Base-by-base conservation (phyloP, 2,113 vertebrate species). In the Dasyornis broadbenti region DNA sequence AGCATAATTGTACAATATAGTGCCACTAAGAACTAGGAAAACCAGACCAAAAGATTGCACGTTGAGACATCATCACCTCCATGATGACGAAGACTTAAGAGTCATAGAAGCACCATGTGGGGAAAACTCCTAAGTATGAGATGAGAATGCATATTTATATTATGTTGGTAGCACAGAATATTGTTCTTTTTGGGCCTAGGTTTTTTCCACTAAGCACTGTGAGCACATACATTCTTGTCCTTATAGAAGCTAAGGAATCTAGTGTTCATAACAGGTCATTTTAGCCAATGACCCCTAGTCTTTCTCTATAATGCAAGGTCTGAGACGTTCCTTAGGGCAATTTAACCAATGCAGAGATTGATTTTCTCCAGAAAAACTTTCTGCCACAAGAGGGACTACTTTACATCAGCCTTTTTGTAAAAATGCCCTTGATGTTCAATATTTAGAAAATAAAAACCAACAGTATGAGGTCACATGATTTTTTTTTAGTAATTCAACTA, bases 141-240 rank as follows among this genome's bases (percentile, higher is more conserved):
- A 71, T 1, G 1, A 71, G 40, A 79, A 84, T 8, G 4, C 37
- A 4, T 7, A 13, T 44, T 68, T 44, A 4, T 13, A 26, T 44
- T 69, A 15, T 40, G 24, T 10, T 52, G 11, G n/a, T 49, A 91
- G 61, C 53, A 86, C 20, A 49, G n/a, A 61, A 61, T 42, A 45
- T 2, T 12, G 5, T 8, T 40, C 20, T 2, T 83, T 73, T 28
- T 3, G 39, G 33, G 18, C 9, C n/a, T 17, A 7, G 3, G 1
- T 44, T 81, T 82, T 73, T 81, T 37, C 39, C 61, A 81, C 71
- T 20, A 52, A 82, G 69, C 47, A 56, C 49, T 22, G 10, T 42
- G 31, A 89, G 39, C 35, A 54, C 4, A 28, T 4, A 59, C 2
- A 1, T 60, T 69, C n/a, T 49, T 72, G n/a, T 72, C 42, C 54